Conservation (phyloP, 2,797 vertebrate genomes). For the Enteromius afrohamiltoni region DNA sequence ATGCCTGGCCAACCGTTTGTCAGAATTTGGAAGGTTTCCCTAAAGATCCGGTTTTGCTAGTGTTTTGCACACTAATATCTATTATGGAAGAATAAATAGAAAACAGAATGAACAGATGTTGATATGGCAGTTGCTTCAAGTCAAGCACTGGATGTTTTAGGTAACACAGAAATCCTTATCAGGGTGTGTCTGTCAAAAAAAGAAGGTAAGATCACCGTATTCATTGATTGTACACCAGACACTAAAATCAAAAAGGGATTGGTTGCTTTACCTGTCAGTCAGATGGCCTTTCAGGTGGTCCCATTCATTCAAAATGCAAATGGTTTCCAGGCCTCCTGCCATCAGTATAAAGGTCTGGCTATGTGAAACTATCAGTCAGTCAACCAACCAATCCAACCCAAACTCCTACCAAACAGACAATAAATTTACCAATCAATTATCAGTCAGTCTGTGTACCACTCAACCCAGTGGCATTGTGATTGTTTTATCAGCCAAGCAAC, state of each 20-base stretch:
- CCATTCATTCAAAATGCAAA: background rate
- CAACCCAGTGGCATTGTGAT: background rate
- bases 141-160: no score
- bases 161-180: no score
- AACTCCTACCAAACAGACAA: background rate
- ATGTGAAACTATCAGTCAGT: background rate
- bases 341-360: background rate
- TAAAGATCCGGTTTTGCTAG: no score
- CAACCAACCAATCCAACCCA: background rate
- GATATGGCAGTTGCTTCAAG: no score
- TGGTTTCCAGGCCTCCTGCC: background rate
- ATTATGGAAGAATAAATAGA: no score
- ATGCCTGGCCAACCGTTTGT: no score
- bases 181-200: no score
- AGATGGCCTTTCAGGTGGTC: background rate
- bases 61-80: no score
- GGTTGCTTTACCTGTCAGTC: background rate
- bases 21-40: no score
- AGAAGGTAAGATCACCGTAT: no score
- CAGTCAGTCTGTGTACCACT: background rate
- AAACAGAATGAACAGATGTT: background rate
- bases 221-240: background rate
- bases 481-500: background rate
- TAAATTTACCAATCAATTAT: background rate
- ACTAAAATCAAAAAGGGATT: no score